phyloP scores from a whole-genome alignment of 1,140 invertebrate species.

The Sogatella furcifera region DNA sequence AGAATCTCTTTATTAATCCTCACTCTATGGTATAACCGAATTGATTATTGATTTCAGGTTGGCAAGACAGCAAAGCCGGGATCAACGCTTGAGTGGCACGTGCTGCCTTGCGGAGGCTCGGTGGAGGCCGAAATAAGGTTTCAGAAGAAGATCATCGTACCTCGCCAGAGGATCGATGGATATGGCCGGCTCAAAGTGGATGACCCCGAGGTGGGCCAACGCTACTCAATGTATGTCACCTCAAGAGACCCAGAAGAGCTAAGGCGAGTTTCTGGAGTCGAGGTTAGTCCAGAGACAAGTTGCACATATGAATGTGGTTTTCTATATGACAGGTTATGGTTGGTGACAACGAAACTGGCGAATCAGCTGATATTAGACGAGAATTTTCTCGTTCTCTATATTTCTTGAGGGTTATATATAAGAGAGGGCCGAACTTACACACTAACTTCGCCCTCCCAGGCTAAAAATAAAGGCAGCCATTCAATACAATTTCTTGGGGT shows the following conservation, averaged over 20 bases:
- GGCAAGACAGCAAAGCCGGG: background rate
- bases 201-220: conserved; percentile 23
- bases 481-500: no score
- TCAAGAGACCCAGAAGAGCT: conserved; percentile 28
- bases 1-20: no score
- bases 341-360: no score
- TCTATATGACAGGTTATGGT: no score
- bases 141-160: conserved; percentile 18
- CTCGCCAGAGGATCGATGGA: conserved; percentile 26
- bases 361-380: no score
- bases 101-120: conserved; percentile 36
- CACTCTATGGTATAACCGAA: no score
- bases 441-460: no score
- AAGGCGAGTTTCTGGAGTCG: conserved; percentile 27
- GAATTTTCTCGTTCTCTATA: no score
- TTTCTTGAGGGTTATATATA: no score
- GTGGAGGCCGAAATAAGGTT: conserved; percentile 27
- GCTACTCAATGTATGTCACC: conserved; percentile 29
- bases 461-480: no score
- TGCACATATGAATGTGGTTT: no score
- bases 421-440: no score
- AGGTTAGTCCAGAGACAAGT: conserved; percentile 25
- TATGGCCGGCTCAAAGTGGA: conserved; percentile 28
- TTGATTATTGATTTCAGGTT: conserved; percentile 11
- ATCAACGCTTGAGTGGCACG: conserved; percentile 28